Base-by-base conservation (phyloP, 1,140 invertebrate genomes). In the Euschistus heros region DNA sequence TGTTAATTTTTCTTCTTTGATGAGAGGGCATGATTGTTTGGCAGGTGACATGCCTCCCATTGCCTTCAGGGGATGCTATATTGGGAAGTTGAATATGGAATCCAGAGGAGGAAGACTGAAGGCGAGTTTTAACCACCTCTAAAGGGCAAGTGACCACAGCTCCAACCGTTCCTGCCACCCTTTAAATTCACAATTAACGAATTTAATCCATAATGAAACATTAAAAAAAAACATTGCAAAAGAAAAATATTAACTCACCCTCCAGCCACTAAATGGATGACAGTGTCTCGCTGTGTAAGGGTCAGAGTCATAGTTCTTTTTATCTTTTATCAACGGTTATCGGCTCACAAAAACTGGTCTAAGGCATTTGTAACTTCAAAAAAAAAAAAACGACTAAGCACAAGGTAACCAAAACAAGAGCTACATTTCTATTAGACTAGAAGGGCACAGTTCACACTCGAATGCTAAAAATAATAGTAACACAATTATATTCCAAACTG, bases 121-220 rank as follows among this genome's bases (percentile, higher is more conserved):
- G 82, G 55, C 97, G 83, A 2, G 97, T 99, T 79, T 99, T 99
- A 6, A 99, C 91, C 64, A 99, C 96, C 81, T 99, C 97, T 69
- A 99, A 78, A 0, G 97, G 97, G 80, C 96, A 98, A 68, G 97
- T 99, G 46, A 96, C 85, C 67, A 98, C 90, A 13, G 95, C 95
- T 67, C 95, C 96, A 47, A 91, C 87, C 26, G 95, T 98, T 37
- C 96, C 95, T 70, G 92, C 96, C 76, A 91, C 83, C 72, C 94
- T 97, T 61, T 20, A 50, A 66, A 62, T 33, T 26, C 22, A 37
- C n/a, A 55, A 59, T 37, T 37, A 37, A 10, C 5, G 33, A 37
- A 13, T 37, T 37, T 2, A 10, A 37, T 4, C 6, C 5, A 37
- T 37, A 37, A 37, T 37, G 33, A 10, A 37, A 37, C 4, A 10